These are phyloP conservation scores for Pterocles burchelli DNA, from an alignment of 2,113 vertebrate genomes.

Conservation along the genomic window DNA sequence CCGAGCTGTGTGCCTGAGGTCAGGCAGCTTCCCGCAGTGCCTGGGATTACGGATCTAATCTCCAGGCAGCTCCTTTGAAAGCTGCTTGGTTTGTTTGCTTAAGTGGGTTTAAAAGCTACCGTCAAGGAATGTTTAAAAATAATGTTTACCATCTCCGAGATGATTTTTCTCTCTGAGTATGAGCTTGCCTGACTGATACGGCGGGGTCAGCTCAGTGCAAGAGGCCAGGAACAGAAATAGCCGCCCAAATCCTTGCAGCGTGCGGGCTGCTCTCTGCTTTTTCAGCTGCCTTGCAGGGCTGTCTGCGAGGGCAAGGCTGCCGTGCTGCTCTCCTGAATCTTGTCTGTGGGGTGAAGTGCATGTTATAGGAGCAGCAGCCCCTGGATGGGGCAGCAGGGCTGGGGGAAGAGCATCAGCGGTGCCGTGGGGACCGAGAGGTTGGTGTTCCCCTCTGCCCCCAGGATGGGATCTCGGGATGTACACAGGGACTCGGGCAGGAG, in stretches of 20 bases:
- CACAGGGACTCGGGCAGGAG: not conserved
- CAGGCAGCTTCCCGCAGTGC: not conserved
- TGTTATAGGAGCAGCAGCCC: not conserved
- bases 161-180: not conserved
- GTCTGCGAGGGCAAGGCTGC: not conserved
- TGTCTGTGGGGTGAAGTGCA: not conserved
- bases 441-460: not conserved
- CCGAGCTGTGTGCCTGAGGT: not conserved
- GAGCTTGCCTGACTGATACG: not conserved
- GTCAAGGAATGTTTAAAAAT: not conserved
- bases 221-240: not conserved
- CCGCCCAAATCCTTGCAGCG: not conserved
- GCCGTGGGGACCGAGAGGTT: not conserved
- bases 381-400: rapidly evolving
- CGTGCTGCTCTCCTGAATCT: not conserved
- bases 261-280: not conserved
- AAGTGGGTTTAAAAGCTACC: not conserved
- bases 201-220: not conserved
- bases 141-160: not conserved
- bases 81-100: not conserved
- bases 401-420: not conserved
- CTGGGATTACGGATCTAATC: not conserved
- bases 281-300: not conserved
- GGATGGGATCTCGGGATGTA: rapidly evolving
- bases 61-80: constrained; percentile 2